Evolutionary conservation across 2,888 invertebrate genomes (phyloP), one percentile per base, ranked within the genome.

Genomic region (Lasioglossum figueresi): DNA sequence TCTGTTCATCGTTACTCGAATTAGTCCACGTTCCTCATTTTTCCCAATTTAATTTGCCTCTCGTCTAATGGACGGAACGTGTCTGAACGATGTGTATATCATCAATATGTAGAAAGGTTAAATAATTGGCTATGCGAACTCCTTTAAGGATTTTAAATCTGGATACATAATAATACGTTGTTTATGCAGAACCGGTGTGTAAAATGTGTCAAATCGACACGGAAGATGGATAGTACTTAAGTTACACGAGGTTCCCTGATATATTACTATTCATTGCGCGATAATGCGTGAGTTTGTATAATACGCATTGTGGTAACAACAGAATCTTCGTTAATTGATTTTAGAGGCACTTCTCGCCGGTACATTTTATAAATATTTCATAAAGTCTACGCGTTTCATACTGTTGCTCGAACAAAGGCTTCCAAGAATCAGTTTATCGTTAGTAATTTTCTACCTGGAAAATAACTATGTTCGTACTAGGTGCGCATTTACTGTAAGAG

Each of bases 341-440:
- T 31, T 63, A 63, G 31, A 59, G 63, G 31, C 63, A 27, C 14
- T 16, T 63, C 63, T n/a, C 52, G 6, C 31, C 63, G 31, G n/a
- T 14, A n/a, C 1, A 63, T 31, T 63, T 63, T 63, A 63, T 63
- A 63, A 43, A 71, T 71, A 71, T 71, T 71, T 37, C 40, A 40
- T 63, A 63, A 63, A 63, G 63, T 63, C 31, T 31, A 31, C 31
- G 59, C 2, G 31, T 63, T 63, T 63, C 16, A 63, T 31, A 63
- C 63, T 63, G 27, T 63, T 63, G 27, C 31, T 31, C 2, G 63
- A 63, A 63, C 63, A 63, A 63, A 63, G 63, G 16, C 63, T 31
- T 16, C 2, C 63, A 31, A 16, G 63, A 63, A 63, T 63, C 31
- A 63, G 63, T 59, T 59, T 59, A 59, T 59, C 59, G 27, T 63